Base-by-base conservation (phyloP, 2,113 vertebrate species). In the Seriola quinqueradiata region DNA sequence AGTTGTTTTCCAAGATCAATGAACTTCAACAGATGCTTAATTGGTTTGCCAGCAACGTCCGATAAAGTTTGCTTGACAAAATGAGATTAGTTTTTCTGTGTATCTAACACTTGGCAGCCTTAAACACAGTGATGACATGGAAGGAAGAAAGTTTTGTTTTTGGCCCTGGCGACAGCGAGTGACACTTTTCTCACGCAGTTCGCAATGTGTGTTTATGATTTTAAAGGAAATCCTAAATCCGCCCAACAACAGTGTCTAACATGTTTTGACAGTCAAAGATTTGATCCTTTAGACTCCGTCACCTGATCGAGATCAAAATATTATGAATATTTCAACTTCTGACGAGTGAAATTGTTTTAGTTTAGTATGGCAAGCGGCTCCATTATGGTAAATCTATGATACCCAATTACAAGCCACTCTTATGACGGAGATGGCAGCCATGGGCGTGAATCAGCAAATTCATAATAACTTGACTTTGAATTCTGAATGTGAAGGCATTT, bases 1-100 rank as follows among this genome's bases (percentile, higher is more conserved):
- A 54, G 13, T 83, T 72, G 60, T 76, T 80, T 83, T 46, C 50
- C 64, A 4, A 60, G 70, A 90, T 90, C 86, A 84, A 85, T 89
- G 64, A 48, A 77, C 71, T 82, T 77, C 75, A 85, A 72, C 70
- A 77, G 64, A 79, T 67, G 58, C 52, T 50, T 75, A 50, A 86
- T 78, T 83, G 82, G 63, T 89, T 88, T 83, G 46, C 81, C 83
- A 87, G 83, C 79, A 67, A 79, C 54, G 76, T 80, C 75, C 61
- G 52, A 67, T 85, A 58, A 46, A 42, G 61, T 72, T 75, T 83
- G 73, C 8, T 25, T 60, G 75, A 77, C 67, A 79, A 68, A 86
- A 68, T 83, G 50, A 21, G 75, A 79, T 86, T 75, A 69, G 70
- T 72, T 84, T 82, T 14, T 14, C 38, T 13, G 50, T 54, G 63